A percentile compares a stretch with the other conserved stretches of the same genome.
Conservation (phyloP, 2,888 invertebrate genomes). For the Tromatobia lineatoria region DNA sequence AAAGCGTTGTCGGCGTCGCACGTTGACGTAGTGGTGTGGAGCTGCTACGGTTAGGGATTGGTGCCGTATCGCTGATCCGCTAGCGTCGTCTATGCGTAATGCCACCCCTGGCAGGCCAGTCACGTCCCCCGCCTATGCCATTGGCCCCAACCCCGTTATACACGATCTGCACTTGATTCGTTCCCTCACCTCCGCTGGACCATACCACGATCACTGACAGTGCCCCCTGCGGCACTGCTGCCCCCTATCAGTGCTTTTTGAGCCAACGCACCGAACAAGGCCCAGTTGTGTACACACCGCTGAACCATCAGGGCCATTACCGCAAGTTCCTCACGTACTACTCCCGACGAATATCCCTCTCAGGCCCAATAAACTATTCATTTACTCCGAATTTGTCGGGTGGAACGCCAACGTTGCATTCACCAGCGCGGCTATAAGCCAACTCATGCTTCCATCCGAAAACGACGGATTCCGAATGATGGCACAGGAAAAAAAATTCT, state of each 20-base stretch:
- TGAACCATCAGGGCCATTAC: constrained; percentile 65
- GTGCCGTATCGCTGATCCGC: constrained; percentile 81
- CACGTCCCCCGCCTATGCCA: constrained; percentile 79
- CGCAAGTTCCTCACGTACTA: constrained; percentile 68
- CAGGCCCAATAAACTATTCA: constrained; percentile 78
- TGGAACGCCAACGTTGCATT: constrained; percentile 28
- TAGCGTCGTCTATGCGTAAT: constrained; percentile 80
- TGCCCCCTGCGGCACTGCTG: neutral
- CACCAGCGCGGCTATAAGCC: constrained; percentile 23
- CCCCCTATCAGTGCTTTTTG: constrained; percentile 31
- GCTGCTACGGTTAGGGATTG: constrained; percentile 77
- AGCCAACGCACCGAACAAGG: constrained; percentile 62
- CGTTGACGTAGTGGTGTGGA: constrained; percentile 65
- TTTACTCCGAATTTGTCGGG: constrained; percentile 69
- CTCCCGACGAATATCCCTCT: constrained; percentile 71
- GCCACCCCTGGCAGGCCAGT: constrained; percentile 80
- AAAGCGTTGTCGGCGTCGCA: constrained; percentile 31
- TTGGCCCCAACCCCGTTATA: constrained; percentile 72
- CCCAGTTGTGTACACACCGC: constrained; percentile 62
- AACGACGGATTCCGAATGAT: neutral
- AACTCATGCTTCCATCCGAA: neutral
- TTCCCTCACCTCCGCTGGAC: constrained; percentile 63
- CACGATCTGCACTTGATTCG: constrained; percentile 51
- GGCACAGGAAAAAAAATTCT: constrained; percentile 22
- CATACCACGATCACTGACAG: constrained; percentile 64